Conservation (phyloP, 2,888 invertebrate genomes). For the Celastrina argiolus region DNA sequence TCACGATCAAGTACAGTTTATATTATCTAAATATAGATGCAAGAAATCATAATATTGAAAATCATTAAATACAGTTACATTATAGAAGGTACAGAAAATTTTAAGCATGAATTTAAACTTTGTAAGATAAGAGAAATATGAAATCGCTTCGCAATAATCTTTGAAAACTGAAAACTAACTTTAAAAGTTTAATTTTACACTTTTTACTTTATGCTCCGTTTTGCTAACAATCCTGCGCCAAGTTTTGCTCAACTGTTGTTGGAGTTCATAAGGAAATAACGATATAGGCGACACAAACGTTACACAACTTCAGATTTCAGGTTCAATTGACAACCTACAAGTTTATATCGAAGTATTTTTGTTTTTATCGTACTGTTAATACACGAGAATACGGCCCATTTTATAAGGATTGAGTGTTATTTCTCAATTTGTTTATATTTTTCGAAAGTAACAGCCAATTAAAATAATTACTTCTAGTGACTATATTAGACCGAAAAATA, state of each 20-base stretch:
- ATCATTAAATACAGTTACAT: neutral
- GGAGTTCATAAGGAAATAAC: constrained; percentile 7
- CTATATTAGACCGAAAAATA: too few species aligned
- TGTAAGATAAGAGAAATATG: constrained; percentile 19
- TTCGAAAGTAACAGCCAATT: too few species aligned
- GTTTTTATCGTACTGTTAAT: too few species aligned
- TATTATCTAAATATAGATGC: neutral
- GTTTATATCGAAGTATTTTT: neutral
- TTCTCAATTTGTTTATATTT: too few species aligned
- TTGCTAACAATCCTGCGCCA: constrained; percentile 10
- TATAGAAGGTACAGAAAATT: constrained; percentile 17
- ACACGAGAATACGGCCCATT: too few species aligned
- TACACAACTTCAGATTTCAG: neutral
- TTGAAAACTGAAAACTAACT: constrained; percentile 20
- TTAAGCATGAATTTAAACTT: constrained; percentile 15
- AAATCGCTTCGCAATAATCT: constrained; percentile 20
- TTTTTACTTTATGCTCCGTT: constrained; percentile 22
- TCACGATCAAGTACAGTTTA: too few species aligned
- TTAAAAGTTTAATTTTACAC: constrained; percentile 20
- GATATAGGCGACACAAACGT: constrained; percentile 12
- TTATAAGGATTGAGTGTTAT: too few species aligned
- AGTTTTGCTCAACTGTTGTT: neutral
- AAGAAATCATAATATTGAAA: neutral
- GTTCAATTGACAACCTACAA: neutral
- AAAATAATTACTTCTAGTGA: too few species aligned